Evolutionary conservation across 2,113 vertebrate genomes (phyloP), one percentile per base, ranked within the genome.

Genomic region (Rana temporaria): DNA sequence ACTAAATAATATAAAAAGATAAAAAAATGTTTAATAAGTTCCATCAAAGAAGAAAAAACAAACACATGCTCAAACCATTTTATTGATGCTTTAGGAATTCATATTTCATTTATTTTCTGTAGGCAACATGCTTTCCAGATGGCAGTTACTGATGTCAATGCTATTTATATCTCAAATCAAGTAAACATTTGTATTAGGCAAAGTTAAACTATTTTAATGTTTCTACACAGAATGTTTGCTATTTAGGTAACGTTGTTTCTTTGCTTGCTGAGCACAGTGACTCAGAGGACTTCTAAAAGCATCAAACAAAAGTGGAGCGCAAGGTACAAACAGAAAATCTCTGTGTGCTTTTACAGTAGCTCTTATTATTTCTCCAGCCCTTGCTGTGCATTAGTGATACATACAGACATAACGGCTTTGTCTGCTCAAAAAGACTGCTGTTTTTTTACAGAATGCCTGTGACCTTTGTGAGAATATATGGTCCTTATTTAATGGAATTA

Each of bases 401-500:
- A 24, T 22, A 64, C 19, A 53, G 30, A 38, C 55, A n/a, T 38
- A 19, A 30, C 53, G 20, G 14, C 20, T 48, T 63, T 53, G 18
- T 42, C 42, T 53, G 62, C 3, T 4, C 34, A 16, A 15, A 72
- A 56, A 30, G 71, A 15, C 55, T 73, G 42, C 17, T 12, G 4
- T 30, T 59, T 4, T 59, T 4, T 59, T 38, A 32, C 20, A 26
- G 57, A 38, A 73, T 57, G 53, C 14, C 4, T 22, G 56, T 24
- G 57, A 76, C 73, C 20, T 64, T 76, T 52, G 2, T 12, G n/a
- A 16, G 12, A 76, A 20, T 76, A 22, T 76, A 63, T 24, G 30
- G 62, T 76, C 59, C 59, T 22, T 63, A 63, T 52, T 48, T 76
- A 48, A 63, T 48, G 48, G 19, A 30, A 62, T 76, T 48, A 76